phyloP scores from a whole-genome alignment of 2,113 vertebrate genomes.

The Chloebia gouldiae region DNA sequence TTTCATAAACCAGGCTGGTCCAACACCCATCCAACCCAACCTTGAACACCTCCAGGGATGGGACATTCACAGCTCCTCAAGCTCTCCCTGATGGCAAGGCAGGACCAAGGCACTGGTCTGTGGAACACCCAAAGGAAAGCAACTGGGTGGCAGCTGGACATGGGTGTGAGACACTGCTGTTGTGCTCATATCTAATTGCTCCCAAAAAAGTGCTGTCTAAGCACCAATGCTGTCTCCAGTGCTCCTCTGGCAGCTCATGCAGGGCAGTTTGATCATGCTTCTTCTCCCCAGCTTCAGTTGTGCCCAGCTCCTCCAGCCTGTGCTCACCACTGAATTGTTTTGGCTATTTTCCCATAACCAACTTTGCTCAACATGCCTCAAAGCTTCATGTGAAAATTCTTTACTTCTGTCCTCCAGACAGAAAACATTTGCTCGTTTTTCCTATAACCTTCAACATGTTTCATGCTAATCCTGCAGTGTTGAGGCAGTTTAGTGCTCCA shows the following conservation, averaged over 20 bases:
- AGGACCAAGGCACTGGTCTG: not conserved
- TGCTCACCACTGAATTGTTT: not conserved
- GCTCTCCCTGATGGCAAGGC: not conserved
- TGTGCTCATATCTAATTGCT: rapidly evolving
- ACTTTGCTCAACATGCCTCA: not conserved
- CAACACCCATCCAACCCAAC: not conserved
- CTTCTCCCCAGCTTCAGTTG: not conserved
- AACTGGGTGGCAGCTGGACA: not conserved
- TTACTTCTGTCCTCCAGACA: not conserved
- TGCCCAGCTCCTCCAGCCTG: not conserved
- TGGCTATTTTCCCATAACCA: not conserved
- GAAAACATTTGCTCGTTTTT: not conserved
- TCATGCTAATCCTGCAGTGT: not conserved
- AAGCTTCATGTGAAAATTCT: not conserved
- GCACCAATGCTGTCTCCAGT: rapidly evolving
- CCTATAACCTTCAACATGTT: not conserved
- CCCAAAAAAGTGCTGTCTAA: not conserved
- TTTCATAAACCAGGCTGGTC: not conserved
- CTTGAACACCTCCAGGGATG: not conserved
- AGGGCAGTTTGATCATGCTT: not conserved
- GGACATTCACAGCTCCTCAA: not conserved
- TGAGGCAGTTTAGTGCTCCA: not conserved
- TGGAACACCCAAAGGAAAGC: not conserved
- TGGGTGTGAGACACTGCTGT: not conserved
- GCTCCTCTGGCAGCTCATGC: not conserved